Base-by-base conservation (phyloP, 1,140 invertebrate genomes). In the Melitaea cinxia region DNA sequence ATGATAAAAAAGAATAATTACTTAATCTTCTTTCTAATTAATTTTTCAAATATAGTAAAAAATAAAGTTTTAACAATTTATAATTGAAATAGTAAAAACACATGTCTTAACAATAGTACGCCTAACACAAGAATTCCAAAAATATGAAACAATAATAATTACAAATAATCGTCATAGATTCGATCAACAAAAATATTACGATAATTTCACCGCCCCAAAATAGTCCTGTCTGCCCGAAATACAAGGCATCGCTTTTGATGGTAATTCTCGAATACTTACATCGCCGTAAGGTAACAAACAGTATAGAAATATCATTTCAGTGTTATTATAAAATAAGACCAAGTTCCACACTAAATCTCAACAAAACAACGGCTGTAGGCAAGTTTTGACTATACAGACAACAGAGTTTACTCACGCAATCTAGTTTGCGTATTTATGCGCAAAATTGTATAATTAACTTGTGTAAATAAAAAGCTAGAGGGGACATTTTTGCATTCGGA, bases 21-120 rank as follows among this genome's bases (percentile, higher is more conserved):
- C 53, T 62, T 68, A 60, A 71, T 63, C 54, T 72, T 67, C 52
- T 62, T 65, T 59, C 62, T 72, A 75, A 77, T 75, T 47, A 47
- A 47, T 42, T 74, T 70, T 72, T 54, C 72, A 75, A 82, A 80
- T 77, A 83, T 81, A 78, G 78, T 81, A 78, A 84, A 85, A 81
- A 82, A 72, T 82, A 83, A 86, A 81, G 2, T 47, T 77, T 85
- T 85, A 90, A 88, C 84, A 88, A 84, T 83, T 82, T 76, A 78
- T 66, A 76, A 82, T 78, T 73, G 78, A 82, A 81, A 78, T 78
- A 83, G 77, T 68, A 80, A 84, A 17, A 84, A 86, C 73, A 81
- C 70, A 82, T 77, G 65, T 73, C 84, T 80, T 87, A 89, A 87
- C 75, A 74, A 80, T 77, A 47, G 17, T 47, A 83, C 61, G 78